Evolutionary conservation across 2,888 invertebrate species (phyloP).

Genomic region (Drosophila kokeensis): DNA sequence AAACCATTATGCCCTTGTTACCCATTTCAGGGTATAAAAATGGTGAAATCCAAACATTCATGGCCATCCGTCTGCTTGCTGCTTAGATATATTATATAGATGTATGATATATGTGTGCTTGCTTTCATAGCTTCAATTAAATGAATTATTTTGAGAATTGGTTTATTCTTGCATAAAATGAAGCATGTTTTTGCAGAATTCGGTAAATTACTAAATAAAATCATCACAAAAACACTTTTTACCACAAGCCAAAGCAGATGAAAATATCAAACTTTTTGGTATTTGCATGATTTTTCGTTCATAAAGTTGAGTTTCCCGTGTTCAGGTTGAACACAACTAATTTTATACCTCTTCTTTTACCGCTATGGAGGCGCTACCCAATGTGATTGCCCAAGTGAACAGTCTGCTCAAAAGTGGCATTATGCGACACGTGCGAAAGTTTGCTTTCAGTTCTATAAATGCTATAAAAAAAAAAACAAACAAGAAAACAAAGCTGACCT

Average conservation of each 20-base stretch:
- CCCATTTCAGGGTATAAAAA: not conserved
- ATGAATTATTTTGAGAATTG: not conserved
- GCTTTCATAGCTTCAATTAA: not conserved
- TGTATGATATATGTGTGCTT: not conserved
- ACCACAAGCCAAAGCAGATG: not conserved
- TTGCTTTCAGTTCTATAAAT: conserved; percentile 21
- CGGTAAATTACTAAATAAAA: not conserved
- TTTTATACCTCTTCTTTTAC: not conserved
- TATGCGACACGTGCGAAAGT: conserved; percentile 47
- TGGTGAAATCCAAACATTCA: not conserved
- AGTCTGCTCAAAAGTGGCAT: conserved; percentile 2
- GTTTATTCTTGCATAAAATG: not conserved
- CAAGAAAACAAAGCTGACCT: conserved; percentile 53
- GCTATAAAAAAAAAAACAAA: not conserved
- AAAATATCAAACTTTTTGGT: not conserved
- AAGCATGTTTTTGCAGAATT: not conserved
- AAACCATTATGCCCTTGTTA: no score
- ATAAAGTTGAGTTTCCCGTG: not conserved
- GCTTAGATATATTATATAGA: not conserved
- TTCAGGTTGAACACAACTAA: not conserved
- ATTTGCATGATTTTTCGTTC: not conserved
- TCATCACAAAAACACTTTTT: not conserved
- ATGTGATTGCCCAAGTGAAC: not conserved
- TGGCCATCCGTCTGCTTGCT: not conserved
- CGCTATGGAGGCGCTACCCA: not conserved